A percentile compares a stretch with the other conserved stretches of the same genome.
Evolutionary conservation across 2,797 vertebrate species (phyloP).

Genomic region (Malacoraja senta): DNA sequence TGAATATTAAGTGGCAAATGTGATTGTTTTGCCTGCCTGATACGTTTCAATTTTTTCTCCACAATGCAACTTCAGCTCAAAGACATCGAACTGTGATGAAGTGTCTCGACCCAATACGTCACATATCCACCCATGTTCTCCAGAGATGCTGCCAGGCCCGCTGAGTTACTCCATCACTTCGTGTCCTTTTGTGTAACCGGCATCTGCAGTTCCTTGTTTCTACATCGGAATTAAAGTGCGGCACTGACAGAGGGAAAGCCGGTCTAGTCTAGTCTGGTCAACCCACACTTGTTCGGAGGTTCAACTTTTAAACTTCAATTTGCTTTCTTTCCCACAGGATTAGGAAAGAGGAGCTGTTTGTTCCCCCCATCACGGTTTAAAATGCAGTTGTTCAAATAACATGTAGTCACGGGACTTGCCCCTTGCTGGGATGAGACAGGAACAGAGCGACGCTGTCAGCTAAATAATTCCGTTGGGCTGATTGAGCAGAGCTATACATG

Average conservation of each 20-base stretch:
- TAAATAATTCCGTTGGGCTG: neutral
- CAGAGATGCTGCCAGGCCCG: too few species aligned
- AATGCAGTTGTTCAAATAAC: neutral
- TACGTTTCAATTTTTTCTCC: neutral
- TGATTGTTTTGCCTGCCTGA: neutral
- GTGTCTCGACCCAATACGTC: too few species aligned
- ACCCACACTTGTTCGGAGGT: too few species aligned
- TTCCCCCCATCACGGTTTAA: neutral
- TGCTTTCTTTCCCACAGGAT: too few species aligned
- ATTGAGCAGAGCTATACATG: neutral
- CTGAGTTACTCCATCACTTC: too few species aligned
- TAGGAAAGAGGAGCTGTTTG: too few species aligned
- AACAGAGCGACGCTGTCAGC: neutral
- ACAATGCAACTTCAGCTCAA: neutral
- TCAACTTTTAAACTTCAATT: neutral
- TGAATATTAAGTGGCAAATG: neutral
- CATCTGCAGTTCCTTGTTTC: too few species aligned
- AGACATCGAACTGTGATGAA: too few species aligned
- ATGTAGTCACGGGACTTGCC: neutral
- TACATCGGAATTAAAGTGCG: neutral
- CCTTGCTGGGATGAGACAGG: neutral
- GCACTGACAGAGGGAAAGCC: too few species aligned
- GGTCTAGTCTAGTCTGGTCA: neutral
- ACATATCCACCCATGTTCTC: too few species aligned
- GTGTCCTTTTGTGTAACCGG: too few species aligned